These are phyloP conservation scores for Agelastica alni DNA, from an alignment of 2,888 invertebrate species.

Conservation along the genomic window DNA sequence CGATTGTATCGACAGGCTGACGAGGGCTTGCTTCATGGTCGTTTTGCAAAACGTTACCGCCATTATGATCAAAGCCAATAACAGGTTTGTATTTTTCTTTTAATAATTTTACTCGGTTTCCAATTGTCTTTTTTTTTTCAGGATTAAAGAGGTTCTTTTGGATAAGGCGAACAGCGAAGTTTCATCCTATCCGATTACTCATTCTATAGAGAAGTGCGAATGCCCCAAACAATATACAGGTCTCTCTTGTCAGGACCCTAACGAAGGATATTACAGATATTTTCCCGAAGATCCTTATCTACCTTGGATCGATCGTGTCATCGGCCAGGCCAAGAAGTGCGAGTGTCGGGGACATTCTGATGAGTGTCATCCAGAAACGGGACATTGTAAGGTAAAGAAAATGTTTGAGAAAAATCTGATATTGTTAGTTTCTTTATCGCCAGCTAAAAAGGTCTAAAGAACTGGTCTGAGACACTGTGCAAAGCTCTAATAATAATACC, in stretches of 20 bases:
- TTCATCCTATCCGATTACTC: conserved; percentile 46
- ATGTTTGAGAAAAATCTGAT: too few relatives aligned
- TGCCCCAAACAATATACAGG: conserved; percentile 82
- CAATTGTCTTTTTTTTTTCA: conserved; percentile 34
- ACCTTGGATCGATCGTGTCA: conserved; percentile 72
- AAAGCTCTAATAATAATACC: too few relatives aligned
- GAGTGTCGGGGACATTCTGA: conserved; percentile 79
- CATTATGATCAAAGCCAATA: conserved; percentile 64
- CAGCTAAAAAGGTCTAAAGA: too few relatives aligned
- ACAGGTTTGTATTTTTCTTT: conserved; percentile 34
- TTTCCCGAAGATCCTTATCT: conserved; percentile 70
- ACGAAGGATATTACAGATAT: conserved; percentile 80
- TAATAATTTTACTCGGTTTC: conserved; percentile 1
- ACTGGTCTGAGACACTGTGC: too few relatives aligned
- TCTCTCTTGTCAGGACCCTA: conserved; percentile 89
- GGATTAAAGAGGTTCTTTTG: conserved; percentile 72
- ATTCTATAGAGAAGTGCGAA: conserved; percentile 79
- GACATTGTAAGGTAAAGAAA: conserved; percentile 80
- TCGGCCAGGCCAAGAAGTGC: conserved; percentile 78
- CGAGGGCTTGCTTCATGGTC: conserved; percentile 84
- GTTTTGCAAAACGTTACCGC: conserved; percentile 85
- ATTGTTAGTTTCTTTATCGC: too few relatives aligned
- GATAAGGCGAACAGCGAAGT: conserved; percentile 76
- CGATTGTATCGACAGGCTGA: conserved; percentile 62
- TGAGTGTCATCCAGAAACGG: conserved; percentile 81